Percentiles rank a stretch among this genome's conserved stretches.
Conservation (phyloP, 1,140 invertebrate genomes). For the Diachasma alloeum region DNA sequence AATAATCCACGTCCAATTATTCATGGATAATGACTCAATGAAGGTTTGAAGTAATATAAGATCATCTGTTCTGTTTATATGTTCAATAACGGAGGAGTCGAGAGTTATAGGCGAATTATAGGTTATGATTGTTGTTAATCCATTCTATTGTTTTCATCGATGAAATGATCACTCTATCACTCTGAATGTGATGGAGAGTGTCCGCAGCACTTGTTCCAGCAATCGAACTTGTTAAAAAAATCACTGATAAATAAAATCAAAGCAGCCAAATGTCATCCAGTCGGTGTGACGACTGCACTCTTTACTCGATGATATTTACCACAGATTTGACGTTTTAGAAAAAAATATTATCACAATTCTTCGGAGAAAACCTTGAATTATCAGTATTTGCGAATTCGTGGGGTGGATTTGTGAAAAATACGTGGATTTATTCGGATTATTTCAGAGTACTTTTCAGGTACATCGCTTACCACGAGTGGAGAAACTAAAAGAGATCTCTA, state of each 20-base stretch:
- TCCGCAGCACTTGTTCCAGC: not conserved
- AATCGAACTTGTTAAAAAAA: not conserved
- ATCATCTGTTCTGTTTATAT: not conserved
- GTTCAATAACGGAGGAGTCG: not conserved
- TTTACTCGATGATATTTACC: not conserved
- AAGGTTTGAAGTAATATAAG: not conserved
- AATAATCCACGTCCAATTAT: not conserved
- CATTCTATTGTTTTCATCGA: not conserved
- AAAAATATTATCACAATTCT: not conserved
- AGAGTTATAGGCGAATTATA: not conserved
- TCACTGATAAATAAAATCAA: not conserved
- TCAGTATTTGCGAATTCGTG: not conserved
- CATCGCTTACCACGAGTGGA: slow-evolving; percentile 1
- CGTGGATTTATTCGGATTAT: not conserved
- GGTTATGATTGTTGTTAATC: not conserved
- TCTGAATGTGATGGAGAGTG: not conserved
- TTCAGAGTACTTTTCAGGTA: not conserved
- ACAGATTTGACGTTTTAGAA: not conserved
- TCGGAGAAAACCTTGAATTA: not conserved
- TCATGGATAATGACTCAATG: not conserved
- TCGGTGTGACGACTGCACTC: not conserved
- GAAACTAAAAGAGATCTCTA: not conserved
- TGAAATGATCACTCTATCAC: not conserved
- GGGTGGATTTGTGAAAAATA: not conserved
- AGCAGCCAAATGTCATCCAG: not conserved